Evolutionary conservation across 2,888 invertebrate genomes (phyloP).

Genomic region (Parnassius glacialis): DNA sequence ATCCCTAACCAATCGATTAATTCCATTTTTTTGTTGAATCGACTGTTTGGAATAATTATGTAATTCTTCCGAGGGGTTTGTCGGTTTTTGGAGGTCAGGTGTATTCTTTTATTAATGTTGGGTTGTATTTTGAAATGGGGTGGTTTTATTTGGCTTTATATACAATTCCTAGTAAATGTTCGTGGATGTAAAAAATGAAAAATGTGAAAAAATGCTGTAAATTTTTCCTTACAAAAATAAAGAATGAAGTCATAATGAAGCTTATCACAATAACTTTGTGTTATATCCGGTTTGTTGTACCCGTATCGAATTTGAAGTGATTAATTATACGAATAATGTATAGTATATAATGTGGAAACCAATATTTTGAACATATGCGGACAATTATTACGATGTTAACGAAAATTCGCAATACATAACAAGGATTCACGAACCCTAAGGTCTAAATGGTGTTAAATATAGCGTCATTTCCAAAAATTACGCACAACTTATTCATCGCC

Average conservation of each 20-base stretch:
- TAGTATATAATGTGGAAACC: not conserved
- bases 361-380: slow-evolving; percentile 13
- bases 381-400: slow-evolving; percentile 11
- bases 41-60: slow-evolving; percentile 49
- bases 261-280: too few relatives aligned
- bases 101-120: slow-evolving; percentile 36
- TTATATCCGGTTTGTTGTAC: too few relatives aligned
- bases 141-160: slow-evolving; percentile 18
- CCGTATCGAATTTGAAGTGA: not conserved
- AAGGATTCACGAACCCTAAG: slow-evolving; percentile 1
- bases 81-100: slow-evolving; percentile 42
- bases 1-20: slow-evolving; percentile 58
- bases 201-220: too few relatives aligned
- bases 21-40: slow-evolving; percentile 46
- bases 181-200: too few relatives aligned
- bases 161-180: slow-evolving; percentile 4
- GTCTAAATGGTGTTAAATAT: slow-evolving; percentile 14
- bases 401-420: slow-evolving; percentile 1
- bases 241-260: too few relatives aligned
- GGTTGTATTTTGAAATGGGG: slow-evolving; percentile 27
- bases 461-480: slow-evolving; percentile 34
- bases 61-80: slow-evolving; percentile 45
- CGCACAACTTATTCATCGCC: slow-evolving; percentile 35
- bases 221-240: too few relatives aligned
- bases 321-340: not conserved